Evolutionary conservation across 2,113 vertebrate species (phyloP), one percentile per base, ranked within the genome.

Genomic region (Leucopsar rothschildi): DNA sequence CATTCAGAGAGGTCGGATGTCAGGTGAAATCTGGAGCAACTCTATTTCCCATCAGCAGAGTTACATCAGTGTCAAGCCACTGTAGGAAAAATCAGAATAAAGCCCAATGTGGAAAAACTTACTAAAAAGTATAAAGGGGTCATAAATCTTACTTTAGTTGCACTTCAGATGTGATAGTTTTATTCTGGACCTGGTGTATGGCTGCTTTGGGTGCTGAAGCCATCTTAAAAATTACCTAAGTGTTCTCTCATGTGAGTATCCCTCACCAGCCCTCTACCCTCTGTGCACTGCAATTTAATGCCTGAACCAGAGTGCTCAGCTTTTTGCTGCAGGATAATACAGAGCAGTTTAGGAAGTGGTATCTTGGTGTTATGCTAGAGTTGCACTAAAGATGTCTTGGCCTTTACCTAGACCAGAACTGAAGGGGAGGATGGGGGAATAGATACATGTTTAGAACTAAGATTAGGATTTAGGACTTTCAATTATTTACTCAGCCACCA

Each of bases 51-150:
- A 49, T 15, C 25, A 57, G 52, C 6, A 40, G 77, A 31, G 60
- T 47, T 55, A 45, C 12, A 50, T 11, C 39, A 29, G 6, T 31
- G 25, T 50, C 73, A 90, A 70, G 6, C 19, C 13, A 33, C 28
- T 0, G 0, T 1, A 70, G 39, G 42, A 70, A 88, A 91, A 75
- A 40, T 22, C 17, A 72, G 61, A 79, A 68, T 60, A 1, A 2
- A 91, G 13, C 19, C 33, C 27, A 84, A 0, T 7, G 35, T 37
- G 29, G 27, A 64, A 63, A 71, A 86, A 24, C 18, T 39, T 64
- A 8, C 28, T 27, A 73, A 21, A 25, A 90, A 80, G 29, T 27
- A 17, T 72, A 50, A 83, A 70, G 47, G 73, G 11, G 22, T 42
- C 1, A 2, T 28, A 70, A 57, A 18, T 70, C 29, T 78, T 65